Base-by-base conservation (phyloP, 2,113 vertebrate genomes). In the Neoarius graeffei region DNA sequence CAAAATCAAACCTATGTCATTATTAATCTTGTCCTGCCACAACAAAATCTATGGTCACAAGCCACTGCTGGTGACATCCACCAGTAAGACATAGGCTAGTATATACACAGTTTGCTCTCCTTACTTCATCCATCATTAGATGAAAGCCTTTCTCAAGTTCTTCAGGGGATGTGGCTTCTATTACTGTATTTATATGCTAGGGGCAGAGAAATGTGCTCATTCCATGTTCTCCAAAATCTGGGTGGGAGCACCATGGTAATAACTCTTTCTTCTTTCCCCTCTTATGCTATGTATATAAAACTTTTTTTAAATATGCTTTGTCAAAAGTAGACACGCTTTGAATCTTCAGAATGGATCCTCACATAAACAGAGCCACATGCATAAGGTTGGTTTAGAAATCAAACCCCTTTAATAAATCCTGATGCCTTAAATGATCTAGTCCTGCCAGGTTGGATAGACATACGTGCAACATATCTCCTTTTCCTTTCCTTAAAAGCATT, bases 171-270 rank as follows among this genome's bases (percentile, higher is more conserved):
- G 85, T 81, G 73, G 20, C 17, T 54, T 69, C 80, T 88, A 50
- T 76, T 42, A 85, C 20, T 85, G 62, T 35, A 54, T 89, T 89
- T 85, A 88, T 91, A 56, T 25, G 81, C 48, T 81, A 30, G 87
- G 88, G 88, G 69, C 83, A 83, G 83, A 86, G 91, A 92, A 92
- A 91, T 87, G 86, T 76, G 71, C 52, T 81, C 1, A 17, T 69
- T 27, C 48, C n/a, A 27, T 48, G 54, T 8, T 83, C 56, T 67
- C 19, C 27, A 52, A 69, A 66, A 84, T 66, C 35, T 64, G 50
- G 25, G 23, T 25, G 30, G 60, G 23, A 35, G 27, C 62, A 79
- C 9, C 19, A 57, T 86, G 64, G 52, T 35, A 86, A 42, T 88
- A 88, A 85, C 30, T 4, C 52, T 81, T 50, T 57, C 83, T 90